phyloP scores from a whole-genome alignment of 2,888 invertebrate species.

The Acleris laterana region DNA sequence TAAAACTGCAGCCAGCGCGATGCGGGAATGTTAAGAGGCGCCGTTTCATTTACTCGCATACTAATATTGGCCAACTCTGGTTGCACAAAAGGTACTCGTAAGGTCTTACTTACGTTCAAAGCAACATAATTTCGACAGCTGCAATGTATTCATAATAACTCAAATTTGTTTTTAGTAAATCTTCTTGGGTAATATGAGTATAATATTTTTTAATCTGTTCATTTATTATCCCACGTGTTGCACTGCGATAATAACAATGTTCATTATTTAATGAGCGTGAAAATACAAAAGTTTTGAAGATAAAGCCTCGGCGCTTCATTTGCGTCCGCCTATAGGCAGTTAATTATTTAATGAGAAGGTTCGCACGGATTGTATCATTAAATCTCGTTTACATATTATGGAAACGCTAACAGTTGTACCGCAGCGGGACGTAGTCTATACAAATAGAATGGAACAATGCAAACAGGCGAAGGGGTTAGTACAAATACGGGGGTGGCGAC shows the following conservation, averaged over 20 bases:
- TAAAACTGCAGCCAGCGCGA: slow-evolving; percentile 75
- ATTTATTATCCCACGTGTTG: not conserved
- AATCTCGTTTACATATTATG: slow-evolving; percentile 75
- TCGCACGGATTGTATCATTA: slow-evolving; percentile 69
- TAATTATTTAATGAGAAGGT: slow-evolving; percentile 42
- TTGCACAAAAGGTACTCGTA: no score
- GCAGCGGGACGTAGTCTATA: slow-evolving; percentile 64
- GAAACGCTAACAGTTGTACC: slow-evolving; percentile 78
- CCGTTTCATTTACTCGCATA: slow-evolving; percentile 61
- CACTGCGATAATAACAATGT: not conserved
- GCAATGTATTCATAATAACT: no score
- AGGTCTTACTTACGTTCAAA: no score
- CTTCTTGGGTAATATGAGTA: no score
- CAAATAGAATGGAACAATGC: slow-evolving; percentile 79
- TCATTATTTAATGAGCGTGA: slow-evolving; percentile 5
- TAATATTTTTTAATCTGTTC: not conserved
- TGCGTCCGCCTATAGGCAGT: slow-evolving; percentile 28
- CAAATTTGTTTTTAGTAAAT: not conserved
- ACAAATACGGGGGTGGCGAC: slow-evolving; percentile 65
- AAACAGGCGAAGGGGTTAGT: slow-evolving; percentile 73
- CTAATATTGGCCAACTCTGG: slow-evolving; percentile 44
- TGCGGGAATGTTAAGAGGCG: slow-evolving; percentile 73
- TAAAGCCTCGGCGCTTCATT: slow-evolving; percentile 12
- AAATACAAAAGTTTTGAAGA: slow-evolving; percentile 5
- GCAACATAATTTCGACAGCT: no score